phyloP scores from a whole-genome alignment of 2,888 invertebrate species.

The Colostygia pectinataria region DNA sequence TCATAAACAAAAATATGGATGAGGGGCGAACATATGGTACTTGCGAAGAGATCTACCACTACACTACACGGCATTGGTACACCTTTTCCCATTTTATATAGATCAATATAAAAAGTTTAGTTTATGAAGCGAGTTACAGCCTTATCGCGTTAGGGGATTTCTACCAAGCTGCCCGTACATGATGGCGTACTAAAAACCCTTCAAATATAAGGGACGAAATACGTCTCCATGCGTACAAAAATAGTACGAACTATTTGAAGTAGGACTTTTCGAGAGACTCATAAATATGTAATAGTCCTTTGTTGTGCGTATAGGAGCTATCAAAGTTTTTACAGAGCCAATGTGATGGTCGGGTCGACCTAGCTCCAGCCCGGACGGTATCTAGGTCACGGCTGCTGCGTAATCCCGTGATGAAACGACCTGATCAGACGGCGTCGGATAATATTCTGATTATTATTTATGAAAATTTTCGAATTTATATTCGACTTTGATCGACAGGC shows the following conservation, averaged over 20 bases:
- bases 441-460: constrained; percentile 1
- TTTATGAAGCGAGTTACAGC: too few relatives aligned
- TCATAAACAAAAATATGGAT: constrained; percentile 16
- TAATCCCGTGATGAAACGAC: constrained; percentile 34
- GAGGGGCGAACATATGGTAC: constrained; percentile 11
- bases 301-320: constrained; percentile 11
- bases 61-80: too few relatives aligned
- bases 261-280: constrained; percentile 11
- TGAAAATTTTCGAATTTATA: neutral
- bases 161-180: too few relatives aligned
- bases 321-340: constrained; percentile 28
- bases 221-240: too few relatives aligned
- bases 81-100: too few relatives aligned
- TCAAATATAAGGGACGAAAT: too few relatives aligned
- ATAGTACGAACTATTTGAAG: constrained; percentile 8
- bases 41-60: constrained; percentile 6
- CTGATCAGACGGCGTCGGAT: constrained; percentile 3
- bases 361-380: constrained; percentile 30
- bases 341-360: constrained; percentile 30
- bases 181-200: too few relatives aligned
- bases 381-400: constrained; percentile 49
- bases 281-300: constrained; percentile 21
- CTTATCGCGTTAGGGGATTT: too few relatives aligned
- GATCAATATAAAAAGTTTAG: too few relatives aligned
- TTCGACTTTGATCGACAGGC: too few relatives aligned